Base-by-base conservation (phyloP, 2,797 vertebrate genomes). In the Bradypodion ventrale region DNA sequence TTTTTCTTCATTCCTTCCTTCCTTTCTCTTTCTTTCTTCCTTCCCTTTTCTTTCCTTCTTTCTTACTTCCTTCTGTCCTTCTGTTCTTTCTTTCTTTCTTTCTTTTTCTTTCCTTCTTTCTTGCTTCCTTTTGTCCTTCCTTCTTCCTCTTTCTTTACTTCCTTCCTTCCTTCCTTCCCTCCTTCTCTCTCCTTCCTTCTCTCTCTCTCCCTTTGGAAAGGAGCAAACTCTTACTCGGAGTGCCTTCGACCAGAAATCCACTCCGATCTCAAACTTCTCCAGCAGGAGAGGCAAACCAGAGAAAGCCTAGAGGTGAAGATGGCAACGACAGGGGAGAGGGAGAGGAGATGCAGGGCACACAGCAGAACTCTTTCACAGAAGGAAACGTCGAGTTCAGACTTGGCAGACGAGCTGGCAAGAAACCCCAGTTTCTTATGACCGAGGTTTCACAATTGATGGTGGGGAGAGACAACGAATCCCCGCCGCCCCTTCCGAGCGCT, bases 181-280 rank as follows among this genome's bases (percentile, higher is more conserved):
- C n/a, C 13, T 40, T 37, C 40, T 9, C 25, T 3, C 12, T 2
- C n/a, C n/a, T 49, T 49, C 46, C 49, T 49, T 49, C 46, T 49
- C 13, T n/a, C 32, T 35, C 10, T 59, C 25, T 37, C 5, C 21
- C 52, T 49, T 49, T 49, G 13, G 10, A 25, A 70, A n/a, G 19
- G 37, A 12, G 29, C 3, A n/a, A 65, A 10, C 27, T 9, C 32
- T 68, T 35, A 9, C 21, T 66, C 21, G 52, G 69, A 68, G 4
- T 23, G 35, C n/a, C 35, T n/a, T 8, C 16, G 19, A 7, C 42
- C 10, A 29, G 29, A 75, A 88, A 77, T 90, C 91, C 46, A 37
- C 90, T 92, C 90, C 86, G 87, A 87, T 89, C 84, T 90, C 88
- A 94, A 96, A 96, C 93, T 95, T 95, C 88, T 85, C 88, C 90